Base-by-base conservation (phyloP, 2,888 invertebrate genomes). In the Allygus modestus region DNA sequence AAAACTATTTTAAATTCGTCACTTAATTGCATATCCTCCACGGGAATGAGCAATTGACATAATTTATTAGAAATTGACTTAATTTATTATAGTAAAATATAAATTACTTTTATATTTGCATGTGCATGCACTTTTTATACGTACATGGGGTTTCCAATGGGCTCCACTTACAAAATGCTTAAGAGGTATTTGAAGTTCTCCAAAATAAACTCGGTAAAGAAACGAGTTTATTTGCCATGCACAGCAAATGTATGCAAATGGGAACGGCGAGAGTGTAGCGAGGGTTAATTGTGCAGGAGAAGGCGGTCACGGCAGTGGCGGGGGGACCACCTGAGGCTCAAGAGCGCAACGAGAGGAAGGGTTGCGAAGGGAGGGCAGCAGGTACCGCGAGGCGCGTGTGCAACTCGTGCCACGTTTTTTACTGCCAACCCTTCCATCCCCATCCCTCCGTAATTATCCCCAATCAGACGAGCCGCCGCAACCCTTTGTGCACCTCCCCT, bases 401-500 rank as follows among this genome's bases (percentile, higher is more conserved):
- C 79, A 33, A 23, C 58, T 58, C 51, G 79, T 33, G 79, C 58
- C 54, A 31, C 11, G 79, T 77, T 77, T 77, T 77, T 77, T 77
- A 77, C 77, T 9, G 12, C 23, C 77, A 79, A 79, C 79, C 79
- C 79, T 79, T 79, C 79, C 77, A 0, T 75, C 23, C 71, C 75
- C 75, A 31, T 71, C 77, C 58, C 79, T 28, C 23, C 54, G 46
- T 37, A 79, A 79, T 79, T 58, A 79, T 7, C 79, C 79, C 79
- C 79, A 79, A 79, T 79, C 79, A 58, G 51, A 33, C 7, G 75
- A 37, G 41, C 73, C 23, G 73, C 33, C 20, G 37, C 46, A 79
- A 79, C 79, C 79, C 79, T 79, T 79, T 79, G 79, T 79, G 26
- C 51, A 54, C 79, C 33, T 54, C 79, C 79, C 79, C 79, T 79